These are phyloP conservation scores for Pangasianodon hypophthalmus DNA, from an alignment of 2,113 vertebrate species.

Conservation along the genomic window DNA sequence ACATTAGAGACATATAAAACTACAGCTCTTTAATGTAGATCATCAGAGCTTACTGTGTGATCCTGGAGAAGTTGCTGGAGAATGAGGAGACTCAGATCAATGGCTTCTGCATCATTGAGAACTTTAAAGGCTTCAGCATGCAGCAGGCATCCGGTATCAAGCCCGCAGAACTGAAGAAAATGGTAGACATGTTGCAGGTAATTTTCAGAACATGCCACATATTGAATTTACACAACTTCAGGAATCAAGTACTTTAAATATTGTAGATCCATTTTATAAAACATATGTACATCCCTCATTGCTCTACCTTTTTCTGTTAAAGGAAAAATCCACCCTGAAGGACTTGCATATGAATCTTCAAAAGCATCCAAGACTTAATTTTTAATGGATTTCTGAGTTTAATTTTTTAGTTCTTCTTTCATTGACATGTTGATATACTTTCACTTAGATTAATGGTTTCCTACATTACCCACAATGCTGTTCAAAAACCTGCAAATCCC, in stretches of 20 bases:
- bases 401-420: background rate
- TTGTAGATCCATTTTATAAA: background rate
- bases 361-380: background rate
- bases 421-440: background rate
- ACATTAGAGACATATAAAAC: background rate
- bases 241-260: background rate
- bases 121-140: conserved; percentile 96
- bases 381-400: background rate
- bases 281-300: background rate
- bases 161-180: conserved; percentile 89
- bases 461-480: background rate
- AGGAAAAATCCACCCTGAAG: background rate
- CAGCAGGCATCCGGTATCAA: conserved; percentile 91
- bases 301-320: background rate
- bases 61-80: conserved; percentile 93
- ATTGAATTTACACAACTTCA: conserved; percentile 1
- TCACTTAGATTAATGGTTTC: background rate
- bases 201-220: background rate
- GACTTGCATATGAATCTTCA: background rate
- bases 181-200: conserved; percentile 98
- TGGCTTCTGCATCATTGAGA: conserved; percentile 96
- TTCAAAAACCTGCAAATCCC: background rate
- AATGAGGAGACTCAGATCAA: conserved; percentile 98
- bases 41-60: conserved; percentile 94
- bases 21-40: conserved; percentile 73